Evolutionary conservation across 2,888 invertebrate species (phyloP).

Genomic region (Dendrolimus pini): DNA sequence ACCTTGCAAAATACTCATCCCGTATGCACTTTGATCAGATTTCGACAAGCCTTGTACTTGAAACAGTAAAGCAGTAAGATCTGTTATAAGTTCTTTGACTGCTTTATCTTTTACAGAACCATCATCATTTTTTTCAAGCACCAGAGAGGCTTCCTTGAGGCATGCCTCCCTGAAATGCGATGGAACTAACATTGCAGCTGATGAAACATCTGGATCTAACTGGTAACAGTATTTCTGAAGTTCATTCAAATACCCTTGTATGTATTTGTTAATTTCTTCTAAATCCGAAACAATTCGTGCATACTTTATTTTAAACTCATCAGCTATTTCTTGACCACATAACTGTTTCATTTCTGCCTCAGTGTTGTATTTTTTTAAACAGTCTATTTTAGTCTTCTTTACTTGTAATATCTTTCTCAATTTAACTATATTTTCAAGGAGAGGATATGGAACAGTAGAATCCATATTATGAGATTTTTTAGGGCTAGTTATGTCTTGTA

Average conservation of each 20-base stretch:
- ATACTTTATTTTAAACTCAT: conserved; percentile 94
- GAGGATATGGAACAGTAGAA: conserved; percentile 89
- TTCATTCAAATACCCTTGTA: conserved; percentile 89
- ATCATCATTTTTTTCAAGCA: conserved; percentile 84
- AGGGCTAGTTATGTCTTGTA: conserved; percentile 72
- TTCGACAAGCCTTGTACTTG: conserved; percentile 88
- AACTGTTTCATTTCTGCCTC: conserved; percentile 93
- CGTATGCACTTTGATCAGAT: conserved; percentile 92
- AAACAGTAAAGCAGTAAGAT: conserved; percentile 92
- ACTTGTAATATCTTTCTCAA: conserved; percentile 89
- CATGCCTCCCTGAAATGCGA: conserved; percentile 92
- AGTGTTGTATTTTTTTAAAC: conserved; percentile 90
- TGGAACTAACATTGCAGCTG: conserved; percentile 91
- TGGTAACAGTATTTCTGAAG: conserved; percentile 91
- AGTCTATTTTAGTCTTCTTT: conserved; percentile 88
- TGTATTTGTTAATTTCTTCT: conserved; percentile 92
- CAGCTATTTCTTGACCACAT: conserved; percentile 85
- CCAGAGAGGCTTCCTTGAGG: conserved; percentile 87
- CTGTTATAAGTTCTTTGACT: conserved; percentile 87
- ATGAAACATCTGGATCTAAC: conserved; percentile 91
- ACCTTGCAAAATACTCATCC: conserved; percentile 92
- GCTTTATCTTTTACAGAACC: conserved; percentile 78
- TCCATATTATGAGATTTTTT: conserved; percentile 69
- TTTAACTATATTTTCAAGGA: conserved; percentile 91
- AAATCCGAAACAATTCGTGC: conserved; percentile 91